Evolutionary conservation across 2,113 vertebrate genomes (phyloP), one percentile per base, ranked within the genome.

Genomic region (Erythrolamprus reginae): DNA sequence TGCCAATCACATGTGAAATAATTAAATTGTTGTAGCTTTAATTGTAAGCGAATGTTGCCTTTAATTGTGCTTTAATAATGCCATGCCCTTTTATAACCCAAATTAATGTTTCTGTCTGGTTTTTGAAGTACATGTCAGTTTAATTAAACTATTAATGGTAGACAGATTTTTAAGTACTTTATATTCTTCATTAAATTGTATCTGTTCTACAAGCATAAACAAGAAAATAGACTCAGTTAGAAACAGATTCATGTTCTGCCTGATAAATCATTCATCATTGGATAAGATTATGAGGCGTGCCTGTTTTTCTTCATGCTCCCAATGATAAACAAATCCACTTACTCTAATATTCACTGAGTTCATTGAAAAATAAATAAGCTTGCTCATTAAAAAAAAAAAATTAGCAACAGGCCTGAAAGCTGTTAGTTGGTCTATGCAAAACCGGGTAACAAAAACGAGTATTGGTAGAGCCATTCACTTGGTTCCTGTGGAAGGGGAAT

Each of bases 131-230:
- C 96, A 96, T 94, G 95, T 96, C 96, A 96, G 93, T 97, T 97
- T 97, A 97, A 98, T 97, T 97, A 97, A 97, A 97, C 96, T 97
- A 97, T 97, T 97, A 97, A 97, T 97, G 96, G 96, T 94, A 97
- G 97, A 96, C 92, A 94, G 93, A 95, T 96, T 97, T 96, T 96
- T 96, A 97, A 97, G 96, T 95, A 97, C 95, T 96, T 96, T 95
- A 93, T 96, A 96, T 96, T 97, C 96, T 97, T 97, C 95, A 96
- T 95, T 97, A 96, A 97, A 96, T 95, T 96, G 96, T 97, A 96
- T 97, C 96, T 96, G 95, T 95, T 97, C 96, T 96, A 96, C 95
- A 96, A 96, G 95, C 94, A 93, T 96, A 97, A 96, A 96, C 95
- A 97, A 94, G 91, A 95, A 97, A 96, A 96, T 96, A 94, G 93